Evolutionary conservation across 2,797 vertebrate species (phyloP).

Genomic region (Protosalanx chinensis): DNA sequence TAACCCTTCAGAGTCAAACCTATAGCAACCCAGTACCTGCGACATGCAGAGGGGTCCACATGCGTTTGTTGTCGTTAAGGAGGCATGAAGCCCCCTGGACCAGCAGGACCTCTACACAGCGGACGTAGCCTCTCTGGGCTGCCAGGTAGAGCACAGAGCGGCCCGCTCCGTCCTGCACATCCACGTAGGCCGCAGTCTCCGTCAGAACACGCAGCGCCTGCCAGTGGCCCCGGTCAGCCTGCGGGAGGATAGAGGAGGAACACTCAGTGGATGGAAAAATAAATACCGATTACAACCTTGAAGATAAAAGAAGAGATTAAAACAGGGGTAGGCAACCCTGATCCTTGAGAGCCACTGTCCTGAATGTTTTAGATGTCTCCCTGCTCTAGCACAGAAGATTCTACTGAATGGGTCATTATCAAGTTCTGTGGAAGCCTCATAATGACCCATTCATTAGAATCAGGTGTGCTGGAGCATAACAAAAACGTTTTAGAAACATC

Average conservation of each 20-base stretch:
- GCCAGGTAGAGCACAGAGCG: slow-evolving; percentile 94
- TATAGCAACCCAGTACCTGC: slow-evolving; percentile 72
- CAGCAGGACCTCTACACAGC: slow-evolving; percentile 92
- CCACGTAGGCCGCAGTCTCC: slow-evolving; percentile 90
- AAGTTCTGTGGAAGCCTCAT: no score
- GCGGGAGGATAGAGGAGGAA: slow-evolving; percentile 11
- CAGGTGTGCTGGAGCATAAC: no score
- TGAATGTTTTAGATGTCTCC: no score
- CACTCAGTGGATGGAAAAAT: not conserved
- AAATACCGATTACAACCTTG: not conserved
- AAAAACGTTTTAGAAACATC: no score
- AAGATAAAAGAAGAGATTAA: not conserved
- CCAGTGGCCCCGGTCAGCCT: slow-evolving; percentile 97
- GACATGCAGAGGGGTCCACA: slow-evolving; percentile 92
- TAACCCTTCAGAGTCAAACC: no score
- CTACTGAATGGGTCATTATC: no score
- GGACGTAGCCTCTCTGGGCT: slow-evolving; percentile 84
- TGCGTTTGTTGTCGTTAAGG: slow-evolving; percentile 86
- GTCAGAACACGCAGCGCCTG: slow-evolving; percentile 92
- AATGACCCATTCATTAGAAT: no score
- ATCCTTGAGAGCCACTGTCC: no score
- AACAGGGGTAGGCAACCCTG: no score
- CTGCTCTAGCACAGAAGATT: no score
- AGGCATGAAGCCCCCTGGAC: slow-evolving; percentile 89
- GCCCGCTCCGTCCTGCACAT: slow-evolving; percentile 88